phyloP scores from a whole-genome alignment of 2,113 vertebrate species.

The Cinclus mexicanus region DNA sequence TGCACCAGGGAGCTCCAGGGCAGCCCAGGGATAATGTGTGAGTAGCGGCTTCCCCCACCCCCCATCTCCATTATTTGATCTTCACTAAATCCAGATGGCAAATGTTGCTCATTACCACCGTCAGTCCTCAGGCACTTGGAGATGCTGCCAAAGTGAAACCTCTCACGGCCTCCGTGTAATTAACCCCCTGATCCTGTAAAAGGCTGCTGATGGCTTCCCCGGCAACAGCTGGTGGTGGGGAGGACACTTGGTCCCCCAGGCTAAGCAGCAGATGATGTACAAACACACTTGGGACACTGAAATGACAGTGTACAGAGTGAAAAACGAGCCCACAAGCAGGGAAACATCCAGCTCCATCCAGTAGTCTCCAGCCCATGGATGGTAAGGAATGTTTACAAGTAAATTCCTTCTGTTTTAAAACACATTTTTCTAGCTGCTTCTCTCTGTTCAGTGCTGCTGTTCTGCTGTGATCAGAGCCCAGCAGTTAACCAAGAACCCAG shows the following conservation, averaged over 20 bases:
- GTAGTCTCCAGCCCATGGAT: background rate
- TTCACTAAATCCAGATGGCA: constrained; percentile 24
- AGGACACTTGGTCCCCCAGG: background rate
- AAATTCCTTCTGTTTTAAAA: background rate
- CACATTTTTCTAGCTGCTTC: background rate
- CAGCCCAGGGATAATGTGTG: background rate
- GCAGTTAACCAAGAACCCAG: background rate
- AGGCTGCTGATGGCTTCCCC: background rate
- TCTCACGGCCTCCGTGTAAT: background rate
- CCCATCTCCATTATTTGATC: background rate
- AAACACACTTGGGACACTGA: background rate
- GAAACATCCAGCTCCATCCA: background rate
- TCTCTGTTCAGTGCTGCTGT: background rate
- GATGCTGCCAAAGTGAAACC: background rate
- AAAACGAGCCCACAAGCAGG: background rate
- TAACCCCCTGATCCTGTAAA: constrained; percentile 8
- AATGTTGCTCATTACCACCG: background rate
- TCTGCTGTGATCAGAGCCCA: background rate
- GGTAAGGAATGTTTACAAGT: background rate
- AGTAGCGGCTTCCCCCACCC: background rate
- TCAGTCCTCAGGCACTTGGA: background rate
- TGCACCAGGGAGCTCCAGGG: background rate
- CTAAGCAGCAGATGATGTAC: background rate
- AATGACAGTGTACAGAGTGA: background rate
- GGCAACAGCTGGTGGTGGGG: constrained; percentile 31